phyloP scores from a whole-genome alignment of 2,113 vertebrate species.

The Podarcis muralis region DNA sequence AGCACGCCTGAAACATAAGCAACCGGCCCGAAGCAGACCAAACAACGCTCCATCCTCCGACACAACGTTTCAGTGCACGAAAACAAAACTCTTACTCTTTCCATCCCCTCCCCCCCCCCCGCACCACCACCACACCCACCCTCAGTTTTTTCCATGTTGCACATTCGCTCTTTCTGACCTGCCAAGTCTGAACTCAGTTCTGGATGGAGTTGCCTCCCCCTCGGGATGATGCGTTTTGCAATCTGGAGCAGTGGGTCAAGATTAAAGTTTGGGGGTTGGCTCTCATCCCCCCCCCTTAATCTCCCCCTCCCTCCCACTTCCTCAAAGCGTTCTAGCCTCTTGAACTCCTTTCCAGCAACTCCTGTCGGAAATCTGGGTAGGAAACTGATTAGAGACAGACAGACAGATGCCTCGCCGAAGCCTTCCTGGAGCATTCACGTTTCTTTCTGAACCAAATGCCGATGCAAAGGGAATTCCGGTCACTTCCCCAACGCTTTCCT shows the following conservation, averaged over 20 bases:
- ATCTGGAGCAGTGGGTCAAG: constrained; percentile 30
- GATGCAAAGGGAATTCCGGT: background rate
- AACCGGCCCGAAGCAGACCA: background rate
- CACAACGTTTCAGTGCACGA: background rate
- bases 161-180: background rate
- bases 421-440: constrained; percentile 44
- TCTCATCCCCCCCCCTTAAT: background rate
- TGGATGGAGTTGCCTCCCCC: background rate
- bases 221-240: constrained; percentile 49
- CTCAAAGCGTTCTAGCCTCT: background rate
- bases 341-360: background rate
- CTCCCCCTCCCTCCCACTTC: background rate
- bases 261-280: background rate
- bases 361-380: background rate
- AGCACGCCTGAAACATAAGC: background rate
- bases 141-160: background rate
- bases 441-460: background rate
- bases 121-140: background rate
- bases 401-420: constrained; percentile 2
- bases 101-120: background rate
- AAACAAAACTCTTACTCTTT: background rate
- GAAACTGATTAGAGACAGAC: background rate
- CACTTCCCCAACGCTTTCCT: background rate
- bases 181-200: constrained; percentile 34
- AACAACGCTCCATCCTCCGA: background rate